Evolutionary conservation across 2,113 vertebrate species (phyloP).

Genomic region (Leucosticte australis): DNA sequence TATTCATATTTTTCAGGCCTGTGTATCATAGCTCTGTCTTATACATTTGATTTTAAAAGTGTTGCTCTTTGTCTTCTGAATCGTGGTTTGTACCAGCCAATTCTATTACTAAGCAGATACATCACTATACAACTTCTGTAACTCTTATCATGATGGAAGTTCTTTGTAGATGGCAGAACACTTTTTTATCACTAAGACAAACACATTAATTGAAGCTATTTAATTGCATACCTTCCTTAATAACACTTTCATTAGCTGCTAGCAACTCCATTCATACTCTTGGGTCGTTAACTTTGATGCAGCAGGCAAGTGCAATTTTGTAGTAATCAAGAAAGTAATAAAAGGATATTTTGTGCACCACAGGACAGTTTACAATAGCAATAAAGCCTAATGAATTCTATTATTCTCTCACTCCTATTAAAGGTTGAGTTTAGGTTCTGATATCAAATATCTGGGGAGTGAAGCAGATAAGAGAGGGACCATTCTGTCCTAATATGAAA

Average conservation of each 20-base stretch:
- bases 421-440: neutral
- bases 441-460: neutral
- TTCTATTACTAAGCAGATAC: neutral
- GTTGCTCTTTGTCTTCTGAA: neutral
- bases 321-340: neutral
- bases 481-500: neutral
- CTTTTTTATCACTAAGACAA: neutral
- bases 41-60: neutral
- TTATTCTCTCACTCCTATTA: neutral
- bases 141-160: neutral
- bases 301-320: neutral
- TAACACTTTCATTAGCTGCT: neutral
- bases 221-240: neutral
- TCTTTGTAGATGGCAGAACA: neutral
- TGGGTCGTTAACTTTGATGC: conserved; percentile 17
- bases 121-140: neutral
- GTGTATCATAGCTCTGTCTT: neutral
- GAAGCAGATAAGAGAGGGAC: neutral
- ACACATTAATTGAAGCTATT: neutral
- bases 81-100: neutral
- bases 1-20: neutral
- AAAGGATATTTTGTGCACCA: neutral
- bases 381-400: neutral
- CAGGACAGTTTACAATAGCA: neutral
- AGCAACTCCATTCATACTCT: neutral